A percentile compares a stretch with the other conserved stretches of the same genome.
These are phyloP conservation scores for Lithophane semibrunnea DNA, from an alignment of 2,888 invertebrate genomes.

Conservation along the genomic window DNA sequence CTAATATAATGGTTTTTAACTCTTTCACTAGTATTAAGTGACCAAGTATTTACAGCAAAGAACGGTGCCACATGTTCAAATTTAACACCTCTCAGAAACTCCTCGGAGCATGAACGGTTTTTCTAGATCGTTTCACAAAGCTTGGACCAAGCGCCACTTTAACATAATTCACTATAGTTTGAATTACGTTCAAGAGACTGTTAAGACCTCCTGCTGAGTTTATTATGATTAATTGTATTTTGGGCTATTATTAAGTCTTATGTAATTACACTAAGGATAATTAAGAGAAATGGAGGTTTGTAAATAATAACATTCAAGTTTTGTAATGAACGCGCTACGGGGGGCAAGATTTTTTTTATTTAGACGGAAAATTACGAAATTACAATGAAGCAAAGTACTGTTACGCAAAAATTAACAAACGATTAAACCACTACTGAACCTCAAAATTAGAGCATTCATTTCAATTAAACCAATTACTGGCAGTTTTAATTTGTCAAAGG, in stretches of 20 bases:
- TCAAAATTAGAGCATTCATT: too few relatives aligned
- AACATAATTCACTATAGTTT: constrained; percentile 21
- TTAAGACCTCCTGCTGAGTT: constrained; percentile 42
- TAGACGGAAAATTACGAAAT: not conserved
- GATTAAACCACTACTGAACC: not conserved
- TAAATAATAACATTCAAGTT: constrained; percentile 46
- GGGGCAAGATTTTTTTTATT: not conserved
- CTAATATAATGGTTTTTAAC: too few relatives aligned
- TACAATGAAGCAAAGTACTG: not conserved
- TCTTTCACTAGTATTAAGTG: not conserved
- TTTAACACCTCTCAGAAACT: constrained; percentile 30
- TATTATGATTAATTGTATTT: constrained; percentile 61
- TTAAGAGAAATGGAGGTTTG: constrained; percentile 51
- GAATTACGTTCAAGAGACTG: constrained; percentile 41
- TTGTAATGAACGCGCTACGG: constrained; percentile 29
- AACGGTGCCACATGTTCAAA: constrained; percentile 11
- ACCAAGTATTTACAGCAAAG: not conserved
- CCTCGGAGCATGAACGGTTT: constrained; percentile 32
- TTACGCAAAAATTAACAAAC: not conserved
- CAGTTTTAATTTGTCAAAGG: too few relatives aligned
- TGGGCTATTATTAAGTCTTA: constrained; percentile 42
- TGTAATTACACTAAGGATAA: constrained; percentile 52
- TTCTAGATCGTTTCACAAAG: constrained; percentile 43
- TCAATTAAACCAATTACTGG: too few relatives aligned
- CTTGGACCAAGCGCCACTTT: constrained; percentile 15